phyloP scores from a whole-genome alignment of 2,797 vertebrate species.

The Myripristis murdjan region DNA sequence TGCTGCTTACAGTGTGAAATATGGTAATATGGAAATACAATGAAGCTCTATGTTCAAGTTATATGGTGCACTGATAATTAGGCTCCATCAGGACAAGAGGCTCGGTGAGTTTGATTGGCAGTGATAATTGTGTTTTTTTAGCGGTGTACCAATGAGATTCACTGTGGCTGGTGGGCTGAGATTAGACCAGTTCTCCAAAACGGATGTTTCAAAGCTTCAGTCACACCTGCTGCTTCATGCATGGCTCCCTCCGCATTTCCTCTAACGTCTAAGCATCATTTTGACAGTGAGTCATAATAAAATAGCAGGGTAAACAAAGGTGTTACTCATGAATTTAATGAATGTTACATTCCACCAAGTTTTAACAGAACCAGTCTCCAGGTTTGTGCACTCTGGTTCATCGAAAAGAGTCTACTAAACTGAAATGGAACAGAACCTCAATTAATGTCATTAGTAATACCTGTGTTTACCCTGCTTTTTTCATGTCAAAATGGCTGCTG shows the following conservation, averaged over 20 bases:
- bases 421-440: too few species aligned
- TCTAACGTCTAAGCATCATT: background rate
- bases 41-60: conserved; percentile 7
- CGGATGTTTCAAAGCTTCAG: background rate
- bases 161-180: background rate
- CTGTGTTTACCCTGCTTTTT: too few species aligned
- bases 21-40: background rate
- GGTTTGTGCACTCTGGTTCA: too few species aligned
- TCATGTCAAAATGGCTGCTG: too few species aligned
- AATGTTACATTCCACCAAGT: too few species aligned
- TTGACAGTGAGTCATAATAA: too few species aligned
- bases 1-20: background rate
- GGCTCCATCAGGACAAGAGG: conserved; percentile 14
- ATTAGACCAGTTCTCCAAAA: background rate
- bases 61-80: background rate
- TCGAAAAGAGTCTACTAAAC: too few species aligned
- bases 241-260: background rate
- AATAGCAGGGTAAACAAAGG: too few species aligned
- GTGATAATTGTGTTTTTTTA: conserved; percentile 13
- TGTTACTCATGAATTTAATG: too few species aligned
- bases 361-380: too few species aligned
- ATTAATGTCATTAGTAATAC: too few species aligned
- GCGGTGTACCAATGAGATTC: background rate
- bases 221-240: background rate
- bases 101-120: conserved; percentile 32